These are phyloP conservation scores for Cyanocitta stelleri DNA, from an alignment of 2,113 vertebrate species.

Conservation along the genomic window DNA sequence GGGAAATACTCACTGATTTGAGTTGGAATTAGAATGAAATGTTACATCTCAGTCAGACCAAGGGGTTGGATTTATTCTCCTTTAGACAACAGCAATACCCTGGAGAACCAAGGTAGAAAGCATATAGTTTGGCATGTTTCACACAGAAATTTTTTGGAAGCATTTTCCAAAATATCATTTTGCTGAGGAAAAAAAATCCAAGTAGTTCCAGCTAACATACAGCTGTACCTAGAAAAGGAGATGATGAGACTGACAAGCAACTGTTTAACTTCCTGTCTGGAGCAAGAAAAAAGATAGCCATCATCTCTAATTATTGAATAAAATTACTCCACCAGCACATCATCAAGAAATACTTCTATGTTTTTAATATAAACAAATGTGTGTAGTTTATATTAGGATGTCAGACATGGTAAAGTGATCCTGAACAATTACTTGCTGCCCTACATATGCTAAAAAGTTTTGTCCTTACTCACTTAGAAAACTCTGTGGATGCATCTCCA, in stretches of 20 bases:
- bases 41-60: neutral
- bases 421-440: neutral
- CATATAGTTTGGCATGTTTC: neutral
- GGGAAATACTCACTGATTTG: neutral
- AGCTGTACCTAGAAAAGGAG: neutral
- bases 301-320: neutral
- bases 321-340: neutral
- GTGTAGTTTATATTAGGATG: neutral
- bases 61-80: neutral
- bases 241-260: neutral
- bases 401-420: conserved; percentile 14
- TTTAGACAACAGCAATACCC: neutral
- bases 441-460: conserved; percentile 20
- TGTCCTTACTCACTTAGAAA: neutral
- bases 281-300: neutral
- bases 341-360: neutral
- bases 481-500: neutral
- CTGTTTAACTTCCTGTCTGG: neutral
- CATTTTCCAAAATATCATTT: neutral
- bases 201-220: neutral
- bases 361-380: conserved; percentile 19
- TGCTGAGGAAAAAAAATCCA: neutral
- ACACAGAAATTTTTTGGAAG: neutral
- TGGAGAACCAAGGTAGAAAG: neutral
- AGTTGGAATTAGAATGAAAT: neutral